phyloP scores from a whole-genome alignment of 1,140 invertebrate species.

The Meloidogyne floridensis region DNA sequence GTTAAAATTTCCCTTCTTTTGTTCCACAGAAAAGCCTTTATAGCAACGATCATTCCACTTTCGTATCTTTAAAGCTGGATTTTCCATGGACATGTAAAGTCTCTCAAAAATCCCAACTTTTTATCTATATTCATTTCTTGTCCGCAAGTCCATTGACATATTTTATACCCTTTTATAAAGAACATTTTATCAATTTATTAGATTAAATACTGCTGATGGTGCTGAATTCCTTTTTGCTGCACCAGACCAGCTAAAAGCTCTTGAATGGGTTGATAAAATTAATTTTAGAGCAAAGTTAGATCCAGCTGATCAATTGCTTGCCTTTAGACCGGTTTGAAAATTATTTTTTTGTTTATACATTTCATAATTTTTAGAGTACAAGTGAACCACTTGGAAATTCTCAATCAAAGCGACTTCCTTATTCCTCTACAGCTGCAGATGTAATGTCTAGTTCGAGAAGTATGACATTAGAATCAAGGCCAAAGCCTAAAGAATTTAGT shows the following conservation, averaged over 20 bases:
- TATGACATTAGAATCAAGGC: neutral
- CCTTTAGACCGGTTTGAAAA: conserved; percentile 23
- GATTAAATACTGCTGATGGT: conserved; percentile 74
- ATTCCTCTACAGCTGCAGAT: conserved; percentile 2
- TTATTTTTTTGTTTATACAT: neutral
- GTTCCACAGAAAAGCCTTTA: no score
- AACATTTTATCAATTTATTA: conserved; percentile 27
- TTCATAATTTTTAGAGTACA: conserved; percentile 1
- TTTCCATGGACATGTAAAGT: no score
- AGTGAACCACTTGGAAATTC: conserved; percentile 14
- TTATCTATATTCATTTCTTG: no score
- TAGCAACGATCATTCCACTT: no score
- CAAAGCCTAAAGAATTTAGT: conserved; percentile 1
- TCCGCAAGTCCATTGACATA: no score
- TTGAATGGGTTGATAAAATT: conserved; percentile 91
- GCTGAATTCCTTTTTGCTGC: conserved; percentile 88
- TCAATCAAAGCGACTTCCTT: neutral
- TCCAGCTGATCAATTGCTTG: conserved; percentile 70
- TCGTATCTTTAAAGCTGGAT: no score
- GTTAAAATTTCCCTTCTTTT: neutral
- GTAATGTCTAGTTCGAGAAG: conserved; percentile 3
- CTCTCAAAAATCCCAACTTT: no score
- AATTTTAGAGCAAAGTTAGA: conserved; percentile 87
- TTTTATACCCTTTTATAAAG: no score
- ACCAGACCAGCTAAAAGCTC: conserved; percentile 75